Evolutionary conservation across 2,888 invertebrate genomes (phyloP).

Genomic region (Microplitis deprimator): DNA sequence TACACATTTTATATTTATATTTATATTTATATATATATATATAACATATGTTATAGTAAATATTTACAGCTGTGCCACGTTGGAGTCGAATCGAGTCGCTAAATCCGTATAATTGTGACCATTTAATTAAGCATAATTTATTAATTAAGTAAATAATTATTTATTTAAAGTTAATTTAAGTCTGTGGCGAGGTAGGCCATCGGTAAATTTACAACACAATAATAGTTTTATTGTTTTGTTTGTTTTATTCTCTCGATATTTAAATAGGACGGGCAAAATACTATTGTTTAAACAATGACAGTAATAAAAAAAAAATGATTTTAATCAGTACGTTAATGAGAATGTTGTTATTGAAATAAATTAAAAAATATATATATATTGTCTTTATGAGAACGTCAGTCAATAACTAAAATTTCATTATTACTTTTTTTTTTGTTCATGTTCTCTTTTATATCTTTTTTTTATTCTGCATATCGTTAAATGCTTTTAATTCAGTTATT

Average conservation of each 20-base stretch:
- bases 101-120: slow-evolving; percentile 46
- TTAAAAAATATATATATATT: not conserved
- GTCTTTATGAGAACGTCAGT: slow-evolving; percentile 4
- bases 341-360: not conserved
- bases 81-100: slow-evolving; percentile 34
- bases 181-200: slow-evolving; percentile 65
- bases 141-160: slow-evolving; percentile 57
- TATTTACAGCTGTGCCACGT: slow-evolving; percentile 53
- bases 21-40: slow-evolving; percentile 22
- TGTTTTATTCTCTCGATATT: not conserved
- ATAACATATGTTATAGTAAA: slow-evolving; percentile 46
- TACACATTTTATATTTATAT: slow-evolving; percentile 44
- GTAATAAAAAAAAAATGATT: not conserved
- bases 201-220: slow-evolving; percentile 54
- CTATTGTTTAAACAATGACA: not conserved
- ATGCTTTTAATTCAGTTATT: not conserved
- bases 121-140: slow-evolving; percentile 57
- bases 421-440: not conserved
- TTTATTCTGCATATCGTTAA: not conserved
- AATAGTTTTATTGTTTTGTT: slow-evolving; percentile 15
- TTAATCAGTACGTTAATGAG: slow-evolving; percentile 3
- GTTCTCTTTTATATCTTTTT: not conserved
- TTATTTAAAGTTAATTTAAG: slow-evolving; percentile 53
- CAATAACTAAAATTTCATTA: slow-evolving; percentile 12
- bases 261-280: not conserved